These are phyloP conservation scores for Cebidichthys violaceus DNA, from an alignment of 2,113 vertebrate species.

Conservation along the genomic window DNA sequence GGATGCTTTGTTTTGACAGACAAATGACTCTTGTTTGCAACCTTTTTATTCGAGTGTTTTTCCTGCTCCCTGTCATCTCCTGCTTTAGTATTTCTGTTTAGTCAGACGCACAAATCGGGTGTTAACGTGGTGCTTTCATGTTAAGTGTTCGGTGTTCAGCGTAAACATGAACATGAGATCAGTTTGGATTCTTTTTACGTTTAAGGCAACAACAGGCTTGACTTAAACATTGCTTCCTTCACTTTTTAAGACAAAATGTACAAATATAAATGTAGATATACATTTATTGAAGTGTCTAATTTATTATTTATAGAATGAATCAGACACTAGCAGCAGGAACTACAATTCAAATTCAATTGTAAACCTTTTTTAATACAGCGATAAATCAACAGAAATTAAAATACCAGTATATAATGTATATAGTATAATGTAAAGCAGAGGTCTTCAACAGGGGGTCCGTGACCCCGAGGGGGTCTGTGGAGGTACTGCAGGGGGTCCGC, in stretches of 20 bases:
- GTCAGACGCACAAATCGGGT: neutral
- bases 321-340: too few species aligned
- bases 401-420: too few species aligned
- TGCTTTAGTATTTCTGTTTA: neutral
- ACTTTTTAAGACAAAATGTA: neutral
- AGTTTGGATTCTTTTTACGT: neutral
- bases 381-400: too few species aligned
- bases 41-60: neutral
- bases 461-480: too few species aligned
- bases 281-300: neutral
- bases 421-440: too few species aligned
- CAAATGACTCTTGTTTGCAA: neutral
- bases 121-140: neutral
- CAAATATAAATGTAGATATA: too few species aligned
- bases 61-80: neutral
- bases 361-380: too few species aligned
- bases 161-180: neutral
- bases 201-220: neutral
- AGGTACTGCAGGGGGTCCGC: too few species aligned
- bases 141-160: neutral
- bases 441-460: too few species aligned
- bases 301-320: too few species aligned
- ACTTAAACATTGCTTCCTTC: neutral
- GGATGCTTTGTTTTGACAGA: constrained; percentile 8
- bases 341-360: too few species aligned